Base-by-base conservation (phyloP, 2,113 vertebrate genomes). In the Mirounga angustirostris region DNA sequence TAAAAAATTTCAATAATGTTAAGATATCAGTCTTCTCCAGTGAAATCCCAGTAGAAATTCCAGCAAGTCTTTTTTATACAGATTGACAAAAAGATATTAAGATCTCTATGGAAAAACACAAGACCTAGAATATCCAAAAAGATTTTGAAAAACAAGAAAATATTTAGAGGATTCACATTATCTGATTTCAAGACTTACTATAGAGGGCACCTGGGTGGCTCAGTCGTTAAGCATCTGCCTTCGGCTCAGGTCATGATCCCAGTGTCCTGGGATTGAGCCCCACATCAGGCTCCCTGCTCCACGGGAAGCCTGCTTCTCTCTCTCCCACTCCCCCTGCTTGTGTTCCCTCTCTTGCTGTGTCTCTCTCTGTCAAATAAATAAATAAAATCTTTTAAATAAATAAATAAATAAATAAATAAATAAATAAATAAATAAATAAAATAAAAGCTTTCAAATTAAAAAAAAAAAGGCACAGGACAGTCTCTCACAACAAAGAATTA, bases 31-130 rank as follows among this genome's bases (percentile, higher is more conserved):
- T 65, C 11, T 71, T 80, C 30, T 85, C 33, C 28, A 91, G 30
- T 78, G n/a, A 94, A 85, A 96, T 89, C 11, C 11, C 30, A 65
- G 54, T 63, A 24, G 88, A 95, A 92, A 89, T 59, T 76, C 71
- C 33, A 74, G 15, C 4, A 74, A 30, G 9, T 3, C 82, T 73
- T 84, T 93, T 69, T 33, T 15, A 40, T 40, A 85, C 24, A 96
- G n/a, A 92, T 22, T 84, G 63, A 89, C 15, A 80, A 74, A 21
- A 73, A 93, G 15, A 93, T 43, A 84, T 71, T 91, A 86, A 89
- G 96, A 85, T 88, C 50, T 84, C 79, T n/a, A 67, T 14, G 26
- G 93, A 78, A 97, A 91, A 78, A 6, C 19, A 58, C 63, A 94
- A 97, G 15, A 56, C 14, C 13, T 65, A 83, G 40, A 89, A 84